These are phyloP conservation scores for Halocaridina rubra DNA, from an alignment of 2,888 invertebrate species.

Conservation along the genomic window DNA sequence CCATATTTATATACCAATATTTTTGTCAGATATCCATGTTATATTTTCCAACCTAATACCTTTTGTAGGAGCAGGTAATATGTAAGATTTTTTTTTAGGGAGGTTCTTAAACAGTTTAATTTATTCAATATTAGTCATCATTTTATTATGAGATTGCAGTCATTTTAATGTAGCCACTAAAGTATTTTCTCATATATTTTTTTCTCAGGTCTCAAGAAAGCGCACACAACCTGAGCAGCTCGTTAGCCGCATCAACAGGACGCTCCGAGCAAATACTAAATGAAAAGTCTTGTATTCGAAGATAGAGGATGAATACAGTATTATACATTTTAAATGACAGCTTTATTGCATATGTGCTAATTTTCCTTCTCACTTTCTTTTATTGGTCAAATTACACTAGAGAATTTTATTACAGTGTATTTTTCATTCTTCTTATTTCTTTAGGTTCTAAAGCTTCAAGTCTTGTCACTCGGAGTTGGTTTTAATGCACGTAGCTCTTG, in stretches of 20 bases:
- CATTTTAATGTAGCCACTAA: neutral
- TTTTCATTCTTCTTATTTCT: too few relatives aligned
- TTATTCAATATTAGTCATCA: neutral
- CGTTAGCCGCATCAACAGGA: constrained; percentile 25
- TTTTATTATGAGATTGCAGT: neutral
- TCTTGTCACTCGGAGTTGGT: too few relatives aligned
- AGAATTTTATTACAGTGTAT: too few relatives aligned
- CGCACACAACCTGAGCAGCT: constrained; percentile 17
- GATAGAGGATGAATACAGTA: neutral
- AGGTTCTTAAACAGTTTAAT: neutral
- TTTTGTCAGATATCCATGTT: neutral
- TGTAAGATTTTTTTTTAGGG: neutral
- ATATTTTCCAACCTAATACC: neutral
- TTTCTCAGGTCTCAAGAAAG: constrained; percentile 29
- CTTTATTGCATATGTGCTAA: neutral
- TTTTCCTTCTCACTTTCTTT: neutral
- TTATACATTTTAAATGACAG: neutral
- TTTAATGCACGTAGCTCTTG: neutral
- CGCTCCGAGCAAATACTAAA: neutral
- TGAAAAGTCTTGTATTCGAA: neutral
- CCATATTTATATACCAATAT: neutral
- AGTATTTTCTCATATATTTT: neutral
- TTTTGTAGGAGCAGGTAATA: neutral
- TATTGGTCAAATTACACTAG: neutral
- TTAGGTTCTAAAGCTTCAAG: too few relatives aligned